Base-by-base conservation (phyloP, 2,888 invertebrate genomes). In the Tiphia femorata region DNA sequence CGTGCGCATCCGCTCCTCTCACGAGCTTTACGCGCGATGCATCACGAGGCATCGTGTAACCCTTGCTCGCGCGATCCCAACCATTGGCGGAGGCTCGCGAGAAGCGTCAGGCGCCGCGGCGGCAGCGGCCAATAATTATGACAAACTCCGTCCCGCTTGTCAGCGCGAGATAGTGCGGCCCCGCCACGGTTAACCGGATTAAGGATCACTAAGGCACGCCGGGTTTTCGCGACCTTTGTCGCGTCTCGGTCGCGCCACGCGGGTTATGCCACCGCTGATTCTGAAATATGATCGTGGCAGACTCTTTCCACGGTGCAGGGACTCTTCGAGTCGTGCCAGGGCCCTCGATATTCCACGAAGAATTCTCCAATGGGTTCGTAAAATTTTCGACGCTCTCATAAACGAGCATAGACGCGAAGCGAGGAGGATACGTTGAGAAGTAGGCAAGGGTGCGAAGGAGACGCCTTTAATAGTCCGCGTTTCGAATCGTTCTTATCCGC, bases 111-210 rank as follows among this genome's bases (percentile, higher is more conserved):
- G 49, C n/a, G 40, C 35, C 10, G 10, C 23, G 44, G 53, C 38
- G 59, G 62, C 52, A 65, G 38, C 20, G 50, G 58, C 57, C 64
- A 72, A 77, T 77, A 77, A 78, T 78, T 78, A 77, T 78, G 78
- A 78, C 75, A 78, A 78, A 78, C 75, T 73, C 77, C 77, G 77
- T 73, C 70, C 60, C 75, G 78, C 52, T 68, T 68, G 64, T 63
- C 63, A 38, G 38, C 58, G 46, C 47, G 54, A 62, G 57, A 54
- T 62, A 63, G 57, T 62, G 63, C 30, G 48, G 37, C 37, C 48
- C 33, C 62, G 54, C 49, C 55, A 60, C 65, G 65, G 59, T 59
- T 68, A 68, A 68, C 65, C 65, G 67, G 67, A 68, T 68, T 69
- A 68, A 53, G 48, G 57, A 43, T 47, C 56, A 30, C 48, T 27